Evolutionary conservation across 2,113 vertebrate species (phyloP).

Genomic region (Neotoma lepida): DNA sequence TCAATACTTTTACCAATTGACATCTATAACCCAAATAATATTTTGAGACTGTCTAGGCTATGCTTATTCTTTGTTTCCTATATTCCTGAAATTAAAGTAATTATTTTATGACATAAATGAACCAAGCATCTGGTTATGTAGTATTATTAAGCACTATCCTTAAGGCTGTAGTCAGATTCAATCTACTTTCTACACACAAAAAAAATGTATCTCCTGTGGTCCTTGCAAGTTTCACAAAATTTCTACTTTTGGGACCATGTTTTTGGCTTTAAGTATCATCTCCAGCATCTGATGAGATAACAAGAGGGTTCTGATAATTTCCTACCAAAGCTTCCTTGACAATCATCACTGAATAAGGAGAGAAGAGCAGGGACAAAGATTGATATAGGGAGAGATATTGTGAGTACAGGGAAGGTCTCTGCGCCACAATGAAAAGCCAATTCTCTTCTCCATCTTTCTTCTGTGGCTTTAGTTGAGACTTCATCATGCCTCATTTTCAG

Average conservation of each 20-base stretch:
- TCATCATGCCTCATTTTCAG: background rate
- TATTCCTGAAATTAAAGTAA: background rate
- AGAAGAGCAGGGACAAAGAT: background rate
- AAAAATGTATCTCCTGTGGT: rapidly evolving
- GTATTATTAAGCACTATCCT: background rate
- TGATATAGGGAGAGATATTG: background rate
- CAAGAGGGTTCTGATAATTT: background rate
- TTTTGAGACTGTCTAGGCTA: background rate
- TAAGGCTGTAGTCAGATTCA: background rate
- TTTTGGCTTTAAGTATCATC: background rate
- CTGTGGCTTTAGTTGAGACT: background rate
- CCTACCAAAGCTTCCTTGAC: background rate
- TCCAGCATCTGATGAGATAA: background rate
- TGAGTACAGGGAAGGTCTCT: background rate
- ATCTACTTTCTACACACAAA: background rate
- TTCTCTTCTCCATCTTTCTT: background rate
- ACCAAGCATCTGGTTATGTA: background rate
- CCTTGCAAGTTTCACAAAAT: background rate
- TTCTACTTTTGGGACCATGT: background rate
- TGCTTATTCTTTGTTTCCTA: background rate
- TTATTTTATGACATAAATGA: background rate
- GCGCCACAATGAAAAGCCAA: background rate
- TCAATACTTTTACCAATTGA: background rate
- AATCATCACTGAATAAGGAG: background rate
- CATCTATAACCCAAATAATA: background rate